phyloP scores from a whole-genome alignment of 2,888 invertebrate species.

The Phyto melanocephala region DNA sequence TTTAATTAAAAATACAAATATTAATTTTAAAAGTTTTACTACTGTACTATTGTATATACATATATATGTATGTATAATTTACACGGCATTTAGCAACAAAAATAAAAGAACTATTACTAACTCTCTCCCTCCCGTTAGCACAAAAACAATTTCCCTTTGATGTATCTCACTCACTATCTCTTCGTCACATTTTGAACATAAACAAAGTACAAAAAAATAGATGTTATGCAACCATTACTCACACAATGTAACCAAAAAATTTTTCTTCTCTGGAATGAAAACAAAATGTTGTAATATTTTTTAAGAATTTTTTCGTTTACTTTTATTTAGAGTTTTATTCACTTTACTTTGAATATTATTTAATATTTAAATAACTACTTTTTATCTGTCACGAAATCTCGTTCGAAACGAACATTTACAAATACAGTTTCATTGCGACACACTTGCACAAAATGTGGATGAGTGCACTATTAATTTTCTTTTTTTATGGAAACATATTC shows the following conservation, averaged over 20 bases:
- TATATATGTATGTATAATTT: too few species aligned
- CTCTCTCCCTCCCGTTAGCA: not conserved
- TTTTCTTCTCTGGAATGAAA: not conserved
- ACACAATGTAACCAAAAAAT: conserved; percentile 30
- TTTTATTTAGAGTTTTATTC: conserved; percentile 48
- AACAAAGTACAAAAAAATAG: conserved; percentile 31
- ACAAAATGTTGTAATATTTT: conserved; percentile 23
- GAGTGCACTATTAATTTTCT: conserved; percentile 3
- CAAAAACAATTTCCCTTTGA: not conserved
- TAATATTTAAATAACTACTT: conserved; percentile 31
- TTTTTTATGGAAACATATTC: conserved; percentile 39
- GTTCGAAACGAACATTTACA: conserved; percentile 54
- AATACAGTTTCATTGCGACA: conserved; percentile 43
- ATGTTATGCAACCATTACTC: conserved; percentile 40
- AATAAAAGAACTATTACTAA: not conserved
- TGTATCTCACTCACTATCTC: not conserved
- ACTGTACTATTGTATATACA: too few species aligned
- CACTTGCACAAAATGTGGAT: conserved; percentile 1
- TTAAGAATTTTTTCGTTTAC: conserved; percentile 25
- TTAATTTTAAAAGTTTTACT: too few species aligned
- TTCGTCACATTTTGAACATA: not conserved
- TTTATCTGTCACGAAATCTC: conserved; percentile 50
- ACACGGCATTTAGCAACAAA: not conserved
- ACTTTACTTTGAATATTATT: conserved; percentile 33
- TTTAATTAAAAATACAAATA: too few species aligned